These are phyloP conservation scores for Prietella phreatophila DNA, from an alignment of 2,113 vertebrate genomes.

Conservation along the genomic window DNA sequence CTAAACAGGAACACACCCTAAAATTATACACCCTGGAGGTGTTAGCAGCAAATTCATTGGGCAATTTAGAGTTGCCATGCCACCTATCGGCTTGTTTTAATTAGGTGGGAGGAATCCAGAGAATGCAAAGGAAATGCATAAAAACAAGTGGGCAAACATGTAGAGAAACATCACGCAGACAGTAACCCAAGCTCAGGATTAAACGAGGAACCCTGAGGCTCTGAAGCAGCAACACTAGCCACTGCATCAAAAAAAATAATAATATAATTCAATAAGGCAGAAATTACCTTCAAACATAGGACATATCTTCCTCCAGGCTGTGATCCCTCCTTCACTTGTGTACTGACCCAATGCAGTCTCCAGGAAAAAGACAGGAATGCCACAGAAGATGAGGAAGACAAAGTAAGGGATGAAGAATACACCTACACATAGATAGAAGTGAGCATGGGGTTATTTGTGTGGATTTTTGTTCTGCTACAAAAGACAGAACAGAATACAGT, in stretches of 20 bases:
- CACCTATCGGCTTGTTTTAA: background rate
- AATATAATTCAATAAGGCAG: background rate
- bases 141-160: background rate
- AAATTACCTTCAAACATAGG: constrained; percentile 86
- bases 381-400: constrained; percentile 85
- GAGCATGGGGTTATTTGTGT: background rate
- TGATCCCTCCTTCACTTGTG: constrained; percentile 86
- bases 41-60: background rate
- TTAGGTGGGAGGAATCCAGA: background rate
- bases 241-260: background rate
- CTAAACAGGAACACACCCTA: background rate
- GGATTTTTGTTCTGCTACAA: background rate
- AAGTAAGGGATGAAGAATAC: constrained; percentile 92
- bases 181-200: background rate
- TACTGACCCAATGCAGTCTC: constrained; percentile 90
- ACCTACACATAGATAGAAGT: constrained; percentile 65
- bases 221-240: background rate
- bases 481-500: no score
- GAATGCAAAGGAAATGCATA: background rate
- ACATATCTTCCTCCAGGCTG: constrained; percentile 92
- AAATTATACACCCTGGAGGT: background rate
- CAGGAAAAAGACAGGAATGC: constrained; percentile 88
- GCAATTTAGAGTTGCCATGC: background rate
- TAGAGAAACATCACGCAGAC: background rate
- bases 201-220: background rate